Percentiles rank a stretch among this genome's conserved stretches.
Conservation (phyloP, 2,797 vertebrate species). For the Furcifer pardalis region DNA sequence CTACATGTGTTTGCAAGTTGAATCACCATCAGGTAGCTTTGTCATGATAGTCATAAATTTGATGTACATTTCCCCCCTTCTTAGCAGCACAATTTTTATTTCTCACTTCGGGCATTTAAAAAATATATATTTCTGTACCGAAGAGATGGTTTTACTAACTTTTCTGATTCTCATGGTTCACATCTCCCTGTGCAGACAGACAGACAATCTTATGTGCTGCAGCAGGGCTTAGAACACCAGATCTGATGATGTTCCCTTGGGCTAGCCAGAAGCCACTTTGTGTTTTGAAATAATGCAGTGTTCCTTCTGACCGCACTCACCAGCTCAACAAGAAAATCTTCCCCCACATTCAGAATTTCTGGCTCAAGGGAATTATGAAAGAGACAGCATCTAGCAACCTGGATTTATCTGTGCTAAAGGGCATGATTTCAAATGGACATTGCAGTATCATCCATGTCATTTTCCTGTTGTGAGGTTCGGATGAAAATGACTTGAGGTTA, state of each 20-base stretch:
- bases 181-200: conserved; percentile 30
- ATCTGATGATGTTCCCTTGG: conserved; percentile 58
- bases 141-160: conserved; percentile 25
- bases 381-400: conserved; percentile 34
- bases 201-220: not conserved
- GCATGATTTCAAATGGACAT: conserved; percentile 55
- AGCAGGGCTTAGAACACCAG: conserved; percentile 11
- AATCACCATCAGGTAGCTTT: conserved; percentile 16
- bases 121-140: conserved; percentile 50
- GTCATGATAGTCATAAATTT: conserved; percentile 27
- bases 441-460: conserved; percentile 42
- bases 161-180: conserved; percentile 50
- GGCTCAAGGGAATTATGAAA: conserved; percentile 54
- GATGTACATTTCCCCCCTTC: conserved; percentile 41
- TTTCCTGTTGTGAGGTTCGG: conserved; percentile 14
- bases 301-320: conserved; percentile 57
- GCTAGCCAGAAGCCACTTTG: conserved; percentile 56
- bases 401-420: conserved; percentile 50
- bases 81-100: not conserved
- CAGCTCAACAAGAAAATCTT: conserved; percentile 28
- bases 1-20: not conserved
- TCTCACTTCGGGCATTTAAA: conserved; percentile 20
- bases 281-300: conserved; percentile 54
- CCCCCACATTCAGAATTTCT: conserved; percentile 52
- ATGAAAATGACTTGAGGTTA: conserved; percentile 23